Evolutionary conservation across 2,113 vertebrate species (phyloP), one percentile per base, ranked within the genome.

Genomic region (Nymphicus hollandicus): DNA sequence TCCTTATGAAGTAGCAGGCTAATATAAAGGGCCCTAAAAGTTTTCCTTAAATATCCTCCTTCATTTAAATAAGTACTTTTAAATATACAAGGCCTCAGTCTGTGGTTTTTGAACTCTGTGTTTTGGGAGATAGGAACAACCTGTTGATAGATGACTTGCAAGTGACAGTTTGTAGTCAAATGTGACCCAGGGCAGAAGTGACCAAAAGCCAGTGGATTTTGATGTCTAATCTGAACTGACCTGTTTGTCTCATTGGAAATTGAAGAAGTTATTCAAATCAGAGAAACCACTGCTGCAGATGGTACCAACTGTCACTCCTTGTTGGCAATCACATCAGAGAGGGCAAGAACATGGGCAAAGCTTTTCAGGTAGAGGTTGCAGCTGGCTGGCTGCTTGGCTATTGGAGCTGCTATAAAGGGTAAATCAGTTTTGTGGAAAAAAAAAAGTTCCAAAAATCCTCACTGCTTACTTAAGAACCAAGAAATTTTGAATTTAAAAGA

Each of bases 231-330:
- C 60, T 63, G 77, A 87, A 86, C 83, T 74, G 92, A 97, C 73
- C 92, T 72, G 80, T 94, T 93, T 96, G 83, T 94, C 83, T 96
- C 70, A 27, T 4, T 90, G 90, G 23, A 81, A 90, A 65, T 49
- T 65, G 79, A 81, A 89, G 63, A 87, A 95, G 73, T 92, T 91
- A 84, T 49, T 93, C 72, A 95, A 63, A 94, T 91, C 61, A 76
- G 90, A 46, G 61, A 88, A 91, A 27, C 2, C 80, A 72, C 72
- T 10, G 4, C 77, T 85, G 69, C 93, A 96, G 95, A 92, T 95
- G 92, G 95, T 95, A 93, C 88, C 77, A 93, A 89, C 95, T 97
- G 96, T 96, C 96, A 96, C 33, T 91, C 65, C 76, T 76, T 84
- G 86, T 95, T 96, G 92, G 77, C 80, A 69, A 39, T 93, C 92